A percentile compares a stretch with the other conserved stretches of the same genome.
phyloP scores from a whole-genome alignment of 2,113 vertebrate genomes.

The Hemiscyllium ocellatum region DNA sequence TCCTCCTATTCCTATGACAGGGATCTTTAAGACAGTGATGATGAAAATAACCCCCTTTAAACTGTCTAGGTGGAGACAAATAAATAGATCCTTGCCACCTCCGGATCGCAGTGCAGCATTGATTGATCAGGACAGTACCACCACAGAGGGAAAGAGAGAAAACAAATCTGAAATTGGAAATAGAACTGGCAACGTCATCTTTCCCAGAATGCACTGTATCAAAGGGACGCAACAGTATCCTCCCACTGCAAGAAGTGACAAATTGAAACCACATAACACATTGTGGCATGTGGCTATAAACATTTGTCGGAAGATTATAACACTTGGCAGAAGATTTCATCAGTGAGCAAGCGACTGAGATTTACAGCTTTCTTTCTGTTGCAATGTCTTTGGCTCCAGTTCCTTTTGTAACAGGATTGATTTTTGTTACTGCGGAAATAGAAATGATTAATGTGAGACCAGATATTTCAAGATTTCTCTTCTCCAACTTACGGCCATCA shows the following conservation, averaged over 20 bases:
- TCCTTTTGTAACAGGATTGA: neutral
- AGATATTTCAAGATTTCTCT: neutral
- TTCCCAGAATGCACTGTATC: neutral
- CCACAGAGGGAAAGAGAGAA: neutral
- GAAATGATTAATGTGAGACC: neutral
- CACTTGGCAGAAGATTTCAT: conserved; percentile 29
- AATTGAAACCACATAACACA: neutral
- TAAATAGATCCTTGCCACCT: neutral
- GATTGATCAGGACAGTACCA: neutral
- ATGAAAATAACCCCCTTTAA: neutral
- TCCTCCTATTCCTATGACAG: neutral
- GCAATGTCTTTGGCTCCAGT: neutral
- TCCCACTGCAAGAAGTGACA: conserved; percentile 2
- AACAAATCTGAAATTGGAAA: neutral
- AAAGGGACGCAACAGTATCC: neutral
- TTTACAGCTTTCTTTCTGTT: conserved; percentile 22
- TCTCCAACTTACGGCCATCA: neutral
- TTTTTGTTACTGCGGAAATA: neutral
- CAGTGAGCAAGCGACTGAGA: conserved; percentile 1
- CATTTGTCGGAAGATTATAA: conserved; percentile 21
- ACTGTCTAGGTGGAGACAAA: neutral
- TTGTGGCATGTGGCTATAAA: neutral
- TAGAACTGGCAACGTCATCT: neutral
- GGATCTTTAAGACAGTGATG: neutral
- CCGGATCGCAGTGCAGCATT: neutral